A percentile compares a stretch with the other conserved stretches of the same genome.
phyloP scores from a whole-genome alignment of 1,140 invertebrate species.

The Sweltsa coloradensis region DNA sequence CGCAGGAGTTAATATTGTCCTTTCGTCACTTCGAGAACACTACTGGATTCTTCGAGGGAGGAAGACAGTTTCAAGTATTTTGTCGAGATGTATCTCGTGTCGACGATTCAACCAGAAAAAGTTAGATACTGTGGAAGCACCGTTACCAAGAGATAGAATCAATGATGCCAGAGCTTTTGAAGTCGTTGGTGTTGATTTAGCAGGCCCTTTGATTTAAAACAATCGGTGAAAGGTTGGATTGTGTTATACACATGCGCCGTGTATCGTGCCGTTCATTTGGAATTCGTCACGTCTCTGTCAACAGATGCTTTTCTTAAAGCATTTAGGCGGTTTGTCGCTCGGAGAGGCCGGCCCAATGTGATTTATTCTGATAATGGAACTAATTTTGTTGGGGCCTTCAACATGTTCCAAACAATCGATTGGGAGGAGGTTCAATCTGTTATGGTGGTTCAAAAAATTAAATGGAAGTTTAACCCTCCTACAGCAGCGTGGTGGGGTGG shows the following conservation, averaged over 20 bases:
- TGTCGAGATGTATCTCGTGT: slow-evolving; percentile 22
- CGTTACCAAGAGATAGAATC: slow-evolving; percentile 17
- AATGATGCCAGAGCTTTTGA: slow-evolving; percentile 19
- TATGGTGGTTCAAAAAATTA: slow-evolving; percentile 19
- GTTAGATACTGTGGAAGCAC: slow-evolving; percentile 14
- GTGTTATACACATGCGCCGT: slow-evolving; percentile 26
- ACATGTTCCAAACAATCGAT: slow-evolving; percentile 21
- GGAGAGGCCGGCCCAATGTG: slow-evolving; percentile 21
- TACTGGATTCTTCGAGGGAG: slow-evolving; percentile 22
- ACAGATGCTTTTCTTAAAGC: slow-evolving; percentile 22
- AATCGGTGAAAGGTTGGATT: slow-evolving; percentile 23
- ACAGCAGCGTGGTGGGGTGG: slow-evolving; percentile 29
- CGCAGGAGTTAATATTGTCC: slow-evolving; percentile 10
- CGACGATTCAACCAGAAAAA: slow-evolving; percentile 18
- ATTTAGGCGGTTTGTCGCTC: slow-evolving; percentile 24
- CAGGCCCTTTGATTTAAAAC: slow-evolving; percentile 21
- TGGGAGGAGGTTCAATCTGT: slow-evolving; percentile 18
- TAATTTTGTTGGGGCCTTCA: slow-evolving; percentile 24
- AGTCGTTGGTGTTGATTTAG: slow-evolving; percentile 20
- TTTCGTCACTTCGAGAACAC: slow-evolving; percentile 15
- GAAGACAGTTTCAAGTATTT: slow-evolving; percentile 17
- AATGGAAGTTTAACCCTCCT: slow-evolving; percentile 31
- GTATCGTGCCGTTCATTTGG: slow-evolving; percentile 27
- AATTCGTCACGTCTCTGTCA: slow-evolving; percentile 21
- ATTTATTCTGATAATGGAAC: slow-evolving; percentile 32